These are phyloP conservation scores for Anser cygnoides DNA, from an alignment of 2,113 vertebrate species.

Conservation along the genomic window DNA sequence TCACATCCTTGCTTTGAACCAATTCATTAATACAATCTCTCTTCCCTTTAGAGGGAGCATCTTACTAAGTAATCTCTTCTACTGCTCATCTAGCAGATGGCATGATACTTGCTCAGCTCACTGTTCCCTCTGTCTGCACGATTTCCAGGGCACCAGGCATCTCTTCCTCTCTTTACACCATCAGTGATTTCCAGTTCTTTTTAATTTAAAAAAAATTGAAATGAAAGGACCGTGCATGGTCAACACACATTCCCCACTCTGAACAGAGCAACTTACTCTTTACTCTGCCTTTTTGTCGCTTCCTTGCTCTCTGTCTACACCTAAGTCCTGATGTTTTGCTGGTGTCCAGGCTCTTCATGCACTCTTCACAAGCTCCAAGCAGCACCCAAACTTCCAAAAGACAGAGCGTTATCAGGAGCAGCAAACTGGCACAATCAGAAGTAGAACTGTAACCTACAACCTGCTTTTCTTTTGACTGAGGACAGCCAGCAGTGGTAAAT, in stretches of 20 bases:
- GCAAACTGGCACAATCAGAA: background rate
- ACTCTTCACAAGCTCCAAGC: background rate
- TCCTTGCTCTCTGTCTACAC: no score
- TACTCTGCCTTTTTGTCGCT: background rate
- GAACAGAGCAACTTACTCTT: no score
- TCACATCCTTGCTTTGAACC: background rate
- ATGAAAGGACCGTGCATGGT: background rate
- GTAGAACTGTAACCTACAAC: background rate
- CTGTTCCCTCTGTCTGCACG: background rate
- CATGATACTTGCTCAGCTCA: background rate
- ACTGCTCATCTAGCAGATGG: background rate
- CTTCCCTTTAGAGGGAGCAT: background rate
- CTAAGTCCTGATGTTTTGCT: background rate
- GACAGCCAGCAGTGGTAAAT: background rate
- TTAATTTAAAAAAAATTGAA: background rate
- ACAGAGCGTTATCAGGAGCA: background rate
- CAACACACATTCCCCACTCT: background rate
- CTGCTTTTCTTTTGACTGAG: background rate
- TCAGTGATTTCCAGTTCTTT: background rate
- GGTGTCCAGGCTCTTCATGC: background rate
- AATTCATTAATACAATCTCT: background rate
- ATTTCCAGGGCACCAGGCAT: background rate
- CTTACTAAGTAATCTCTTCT: background rate
- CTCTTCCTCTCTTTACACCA: background rate
- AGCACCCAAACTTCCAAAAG: background rate